Base-by-base conservation (phyloP, 1,140 invertebrate species). In the Drosophila mojavensis region DNA sequence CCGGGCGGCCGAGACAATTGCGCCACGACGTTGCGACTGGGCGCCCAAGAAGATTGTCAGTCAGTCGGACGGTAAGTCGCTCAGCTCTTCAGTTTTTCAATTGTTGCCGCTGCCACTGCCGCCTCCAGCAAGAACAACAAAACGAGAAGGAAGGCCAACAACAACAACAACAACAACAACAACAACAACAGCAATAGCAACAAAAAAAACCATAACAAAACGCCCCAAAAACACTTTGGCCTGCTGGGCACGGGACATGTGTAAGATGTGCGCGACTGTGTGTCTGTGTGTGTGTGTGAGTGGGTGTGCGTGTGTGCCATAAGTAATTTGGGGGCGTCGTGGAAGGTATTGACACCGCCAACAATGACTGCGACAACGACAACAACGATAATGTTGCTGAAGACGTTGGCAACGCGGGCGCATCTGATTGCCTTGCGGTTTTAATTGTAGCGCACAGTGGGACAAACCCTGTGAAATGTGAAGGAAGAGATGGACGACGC, bases 11-110 rank as follows among this genome's bases (percentile, higher is more conserved):
- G 71, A 86, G 82, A 86, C 82, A 88, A 88, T 86, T 86, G 83
- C 82, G 83, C 75, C 83, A 86, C 83, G 67, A 69, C 78, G 83
- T 88, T 89, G 80, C 83, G 84, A 89, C 81, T 88, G 84, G 84
- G 75, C 82, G 84, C 73, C 84, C 84, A 74, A 78, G 73, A 88
- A 84, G 83, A 83, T 88, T 89, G 79, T 68, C 75, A 75, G 66
- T 63, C 55, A 65, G 30, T 64, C 53, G 36, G 50, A 33, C 24
- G 28, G 7, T 39, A 33, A 68, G 56, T n/a, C 36, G 26, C 11
- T 67, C 39, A 62, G 45, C 15, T 36, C 41, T 56, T 47, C 68
- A 60, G 20, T 54, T 15, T 26, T n/a, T 30, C 43, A 53, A 43
- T 41, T 63, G 30, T 26, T 58, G 54, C 54, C 20, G 43, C 43